A percentile compares a stretch with the other conserved stretches of the same genome.
phyloP scores from a whole-genome alignment of 2,113 vertebrate species.

The Tragelaphus strepsiceros region DNA sequence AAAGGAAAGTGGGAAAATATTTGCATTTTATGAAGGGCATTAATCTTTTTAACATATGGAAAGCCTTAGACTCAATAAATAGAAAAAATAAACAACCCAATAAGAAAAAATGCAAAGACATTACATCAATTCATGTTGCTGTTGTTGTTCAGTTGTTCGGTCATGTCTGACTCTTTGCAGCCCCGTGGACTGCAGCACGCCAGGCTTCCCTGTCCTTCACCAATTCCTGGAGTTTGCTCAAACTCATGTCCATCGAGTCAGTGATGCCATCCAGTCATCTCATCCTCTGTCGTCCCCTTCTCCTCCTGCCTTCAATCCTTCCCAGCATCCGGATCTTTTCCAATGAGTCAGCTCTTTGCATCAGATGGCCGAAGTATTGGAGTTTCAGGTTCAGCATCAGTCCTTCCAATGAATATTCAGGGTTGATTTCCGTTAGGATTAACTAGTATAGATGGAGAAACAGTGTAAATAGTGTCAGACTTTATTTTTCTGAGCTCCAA shows the following conservation, averaged over 20 bases:
- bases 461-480: too few species aligned
- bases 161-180: accelerated
- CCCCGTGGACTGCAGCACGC: neutral
- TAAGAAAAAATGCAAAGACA: neutral
- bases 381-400: neutral
- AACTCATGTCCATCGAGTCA: neutral
- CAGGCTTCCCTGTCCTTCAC: neutral
- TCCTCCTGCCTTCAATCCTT: neutral
- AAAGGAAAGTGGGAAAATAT: neutral
- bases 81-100: neutral
- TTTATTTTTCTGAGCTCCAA: too few species aligned
- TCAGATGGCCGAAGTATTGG: neutral
- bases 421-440: neutral
- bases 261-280: neutral
- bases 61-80: neutral
- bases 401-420: neutral
- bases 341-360: neutral
- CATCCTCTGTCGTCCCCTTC: neutral
- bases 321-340: neutral
- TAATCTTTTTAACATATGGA: neutral
- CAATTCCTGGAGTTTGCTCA: neutral
- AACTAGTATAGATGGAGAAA: too few species aligned
- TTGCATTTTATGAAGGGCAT: neutral
- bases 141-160: neutral
- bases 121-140: neutral